A percentile compares a stretch with the other conserved stretches of the same genome.
phyloP scores from a whole-genome alignment of 2,113 vertebrate species.

The Hippocampus abdominalis region DNA sequence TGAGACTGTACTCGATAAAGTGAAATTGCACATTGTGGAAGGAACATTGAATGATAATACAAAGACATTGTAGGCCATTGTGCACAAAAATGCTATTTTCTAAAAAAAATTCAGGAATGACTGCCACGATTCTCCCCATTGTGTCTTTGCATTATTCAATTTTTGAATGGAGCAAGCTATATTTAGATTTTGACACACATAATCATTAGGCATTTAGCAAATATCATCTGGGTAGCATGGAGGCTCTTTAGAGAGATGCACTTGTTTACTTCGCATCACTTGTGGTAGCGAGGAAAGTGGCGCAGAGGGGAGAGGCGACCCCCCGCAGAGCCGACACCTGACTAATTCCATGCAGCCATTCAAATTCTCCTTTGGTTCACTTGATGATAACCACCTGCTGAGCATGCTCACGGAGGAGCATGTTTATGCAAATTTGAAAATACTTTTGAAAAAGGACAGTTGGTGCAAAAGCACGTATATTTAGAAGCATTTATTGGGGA shows the following conservation, averaged over 20 bases:
- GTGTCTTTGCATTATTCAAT: constrained; percentile 1
- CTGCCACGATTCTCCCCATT: neutral
- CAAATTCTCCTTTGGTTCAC: constrained; percentile 55
- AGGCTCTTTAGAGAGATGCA: constrained; percentile 45
- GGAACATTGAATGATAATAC: too few species aligned
- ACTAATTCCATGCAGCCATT: constrained; percentile 64
- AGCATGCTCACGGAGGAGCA: constrained; percentile 34
- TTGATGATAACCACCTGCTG: constrained; percentile 51
- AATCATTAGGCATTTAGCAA: constrained; percentile 53
- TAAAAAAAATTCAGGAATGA: too few species aligned
- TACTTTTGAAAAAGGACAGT: constrained; percentile 44
- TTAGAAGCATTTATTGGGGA: neutral
- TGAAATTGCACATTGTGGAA: too few species aligned
- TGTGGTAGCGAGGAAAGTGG: constrained; percentile 21
- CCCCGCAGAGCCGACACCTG: constrained; percentile 65
- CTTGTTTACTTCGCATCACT: constrained; percentile 51
- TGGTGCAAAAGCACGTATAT: constrained; percentile 27
- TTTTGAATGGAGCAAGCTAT: constrained; percentile 32
- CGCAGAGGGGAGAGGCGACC: constrained; percentile 20
- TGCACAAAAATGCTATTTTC: too few species aligned
- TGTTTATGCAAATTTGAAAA: constrained; percentile 64
- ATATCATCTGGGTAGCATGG: constrained; percentile 56
- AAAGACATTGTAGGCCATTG: too few species aligned
- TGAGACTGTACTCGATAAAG: too few species aligned
- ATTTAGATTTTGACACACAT: constrained; percentile 43